Conservation (phyloP, 2,888 invertebrate genomes). For the Masnerella sp. region DNA sequence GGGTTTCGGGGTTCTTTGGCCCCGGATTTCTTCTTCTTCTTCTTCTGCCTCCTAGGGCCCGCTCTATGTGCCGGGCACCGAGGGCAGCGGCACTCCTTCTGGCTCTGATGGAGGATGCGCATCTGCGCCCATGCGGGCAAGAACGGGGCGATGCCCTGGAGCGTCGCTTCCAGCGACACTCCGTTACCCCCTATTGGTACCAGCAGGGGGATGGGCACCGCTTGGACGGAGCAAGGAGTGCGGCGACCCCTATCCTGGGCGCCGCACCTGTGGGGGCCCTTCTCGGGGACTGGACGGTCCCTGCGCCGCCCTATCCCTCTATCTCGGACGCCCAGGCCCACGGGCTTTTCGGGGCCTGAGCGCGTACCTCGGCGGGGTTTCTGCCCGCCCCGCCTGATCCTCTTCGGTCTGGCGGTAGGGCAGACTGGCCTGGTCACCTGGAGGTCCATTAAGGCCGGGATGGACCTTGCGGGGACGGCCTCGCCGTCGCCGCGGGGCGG, state of each 20-base stretch:
- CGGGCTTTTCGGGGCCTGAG: not conserved
- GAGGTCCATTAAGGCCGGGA: constrained; percentile 5
- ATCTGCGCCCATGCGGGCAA: not conserved
- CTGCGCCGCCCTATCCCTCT: not conserved
- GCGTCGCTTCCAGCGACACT: not conserved
- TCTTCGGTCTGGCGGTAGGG: not conserved
- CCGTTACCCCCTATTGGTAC: not conserved
- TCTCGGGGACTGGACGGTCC: not conserved
- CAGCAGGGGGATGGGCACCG: not conserved
- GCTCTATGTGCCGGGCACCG: too few species aligned
- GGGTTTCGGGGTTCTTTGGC: too few species aligned
- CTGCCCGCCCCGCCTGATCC: not conserved
- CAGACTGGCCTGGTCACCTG: not conserved
- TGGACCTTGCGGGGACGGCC: constrained; percentile 3
- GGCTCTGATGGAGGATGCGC: not conserved
- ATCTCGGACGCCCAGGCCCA: not conserved
- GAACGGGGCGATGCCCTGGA: not conserved
- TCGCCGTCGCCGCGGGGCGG: not conserved
- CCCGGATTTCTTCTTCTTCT: too few species aligned
- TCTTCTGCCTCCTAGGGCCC: too few species aligned
- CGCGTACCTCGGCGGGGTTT: not conserved
- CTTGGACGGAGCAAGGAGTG: too few species aligned
- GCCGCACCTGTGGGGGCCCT: not conserved
- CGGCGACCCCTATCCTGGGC: not conserved
- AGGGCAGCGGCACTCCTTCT: constrained; percentile 6